Percentiles rank a stretch among this genome's conserved stretches.
Conservation (phyloP, 2,888 invertebrate genomes). For the Selenia dentaria region DNA sequence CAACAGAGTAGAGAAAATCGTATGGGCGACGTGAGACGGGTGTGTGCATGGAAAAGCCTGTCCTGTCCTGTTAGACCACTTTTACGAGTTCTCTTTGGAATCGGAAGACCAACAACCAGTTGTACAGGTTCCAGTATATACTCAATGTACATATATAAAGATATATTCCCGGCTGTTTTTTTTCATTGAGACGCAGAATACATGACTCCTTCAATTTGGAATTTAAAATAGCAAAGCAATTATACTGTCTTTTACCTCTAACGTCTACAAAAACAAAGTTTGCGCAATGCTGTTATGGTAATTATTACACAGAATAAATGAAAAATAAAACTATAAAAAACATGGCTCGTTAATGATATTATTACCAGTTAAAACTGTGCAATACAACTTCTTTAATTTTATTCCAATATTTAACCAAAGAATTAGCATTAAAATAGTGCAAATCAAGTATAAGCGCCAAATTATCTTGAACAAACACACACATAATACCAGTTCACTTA, state of each 20-base stretch:
- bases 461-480: conserved; percentile 12
- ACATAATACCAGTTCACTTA: conserved; percentile 9
- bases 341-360: conserved; percentile 3
- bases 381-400: neutral
- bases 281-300: conserved; percentile 17
- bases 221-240: conserved; percentile 2
- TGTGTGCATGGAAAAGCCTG: conserved; percentile 37
- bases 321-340: conserved; percentile 4
- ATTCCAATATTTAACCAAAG: conserved; percentile 8
- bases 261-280: conserved; percentile 1
- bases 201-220: conserved; percentile 8
- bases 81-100: conserved; percentile 44
- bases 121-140: conserved; percentile 36
- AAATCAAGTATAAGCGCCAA: conserved; percentile 7
- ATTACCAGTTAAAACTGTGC: too few species aligned
- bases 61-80: conserved; percentile 41
- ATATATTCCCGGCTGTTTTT: conserved; percentile 32
- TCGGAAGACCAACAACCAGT: conserved; percentile 47
- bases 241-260: conserved; percentile 11
- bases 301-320: conserved; percentile 12
- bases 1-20: conserved; percentile 40
- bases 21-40: conserved; percentile 18
- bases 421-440: conserved; percentile 14
- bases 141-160: too few species aligned
- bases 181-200: conserved; percentile 6